These are phyloP conservation scores for Trichosurus vulpecula DNA, from an alignment of 2,797 vertebrate species.

Conservation along the genomic window DNA sequence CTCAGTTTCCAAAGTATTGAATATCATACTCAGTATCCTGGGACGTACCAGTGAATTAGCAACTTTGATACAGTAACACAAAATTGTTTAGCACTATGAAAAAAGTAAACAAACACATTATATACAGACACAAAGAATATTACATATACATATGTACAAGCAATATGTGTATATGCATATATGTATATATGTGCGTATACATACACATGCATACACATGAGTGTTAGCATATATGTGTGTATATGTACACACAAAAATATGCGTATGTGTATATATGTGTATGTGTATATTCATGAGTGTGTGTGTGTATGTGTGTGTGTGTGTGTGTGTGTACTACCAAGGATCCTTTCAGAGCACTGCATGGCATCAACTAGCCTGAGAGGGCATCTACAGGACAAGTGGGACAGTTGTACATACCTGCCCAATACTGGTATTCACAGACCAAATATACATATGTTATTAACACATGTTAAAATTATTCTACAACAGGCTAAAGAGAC, in stretches of 20 bases:
- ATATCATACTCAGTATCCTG: neutral
- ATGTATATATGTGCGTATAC: too few species aligned
- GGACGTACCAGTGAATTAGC: neutral
- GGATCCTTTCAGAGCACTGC: neutral
- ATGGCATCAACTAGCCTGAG: neutral
- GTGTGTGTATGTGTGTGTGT: too few species aligned
- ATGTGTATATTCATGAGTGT: too few species aligned
- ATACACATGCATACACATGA: neutral
- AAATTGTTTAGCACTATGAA: neutral
- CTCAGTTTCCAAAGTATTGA: neutral
- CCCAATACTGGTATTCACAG: neutral
- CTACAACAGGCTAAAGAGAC: conserved; percentile 25
- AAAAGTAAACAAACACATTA: neutral
- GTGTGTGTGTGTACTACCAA: neutral
- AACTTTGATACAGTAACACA: neutral
- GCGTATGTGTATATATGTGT: too few species aligned
- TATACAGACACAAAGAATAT: too few species aligned
- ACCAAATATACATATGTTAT: neutral
- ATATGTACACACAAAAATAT: neutral
- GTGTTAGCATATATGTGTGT: too few species aligned
- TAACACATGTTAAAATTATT: neutral
- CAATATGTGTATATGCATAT: neutral
- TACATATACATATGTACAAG: neutral
- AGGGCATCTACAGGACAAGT: neutral
- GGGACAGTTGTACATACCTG: neutral